Conservation (phyloP, 2,888 invertebrate genomes). For the Teleiodes luculella region DNA sequence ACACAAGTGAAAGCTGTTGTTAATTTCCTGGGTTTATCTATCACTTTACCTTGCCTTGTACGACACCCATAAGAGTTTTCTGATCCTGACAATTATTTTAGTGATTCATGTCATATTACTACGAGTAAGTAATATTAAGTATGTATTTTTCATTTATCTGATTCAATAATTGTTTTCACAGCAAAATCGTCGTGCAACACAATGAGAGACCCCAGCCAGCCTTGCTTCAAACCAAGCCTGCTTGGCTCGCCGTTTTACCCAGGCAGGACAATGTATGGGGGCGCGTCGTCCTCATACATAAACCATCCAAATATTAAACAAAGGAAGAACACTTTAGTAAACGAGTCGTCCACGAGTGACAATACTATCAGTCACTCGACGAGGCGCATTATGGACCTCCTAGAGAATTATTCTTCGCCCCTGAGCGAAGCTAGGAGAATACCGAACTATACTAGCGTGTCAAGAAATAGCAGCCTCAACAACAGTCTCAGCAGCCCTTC, state of each 20-base stretch:
- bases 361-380: slow-evolving; percentile 83
- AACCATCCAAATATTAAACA: slow-evolving; percentile 54
- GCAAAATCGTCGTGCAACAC: slow-evolving; percentile 51
- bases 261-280: slow-evolving; percentile 87
- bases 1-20: too few relatives aligned
- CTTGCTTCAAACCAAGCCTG: slow-evolving; percentile 51
- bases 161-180: slow-evolving; percentile 32
- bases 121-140: too few relatives aligned
- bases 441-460: slow-evolving; percentile 58
- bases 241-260: slow-evolving; percentile 85
- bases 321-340: slow-evolving; percentile 39
- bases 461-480: slow-evolving; percentile 27
- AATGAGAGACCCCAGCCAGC: slow-evolving; percentile 52
- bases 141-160: too few relatives aligned
- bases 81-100: too few relatives aligned
- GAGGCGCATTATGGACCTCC: slow-evolving; percentile 85
- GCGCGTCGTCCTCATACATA: slow-evolving; percentile 80
- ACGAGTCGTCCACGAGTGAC: slow-evolving; percentile 36
- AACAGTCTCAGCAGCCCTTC: slow-evolving; percentile 23
- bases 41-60: too few relatives aligned
- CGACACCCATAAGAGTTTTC: too few relatives aligned
- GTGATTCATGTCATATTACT: too few relatives aligned
- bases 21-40: too few relatives aligned
- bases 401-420: slow-evolving; percentile 91
- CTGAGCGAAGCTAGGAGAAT: slow-evolving; percentile 88